Conservation (phyloP, 2,797 vertebrate genomes). For the Siniperca scherzeri region DNA sequence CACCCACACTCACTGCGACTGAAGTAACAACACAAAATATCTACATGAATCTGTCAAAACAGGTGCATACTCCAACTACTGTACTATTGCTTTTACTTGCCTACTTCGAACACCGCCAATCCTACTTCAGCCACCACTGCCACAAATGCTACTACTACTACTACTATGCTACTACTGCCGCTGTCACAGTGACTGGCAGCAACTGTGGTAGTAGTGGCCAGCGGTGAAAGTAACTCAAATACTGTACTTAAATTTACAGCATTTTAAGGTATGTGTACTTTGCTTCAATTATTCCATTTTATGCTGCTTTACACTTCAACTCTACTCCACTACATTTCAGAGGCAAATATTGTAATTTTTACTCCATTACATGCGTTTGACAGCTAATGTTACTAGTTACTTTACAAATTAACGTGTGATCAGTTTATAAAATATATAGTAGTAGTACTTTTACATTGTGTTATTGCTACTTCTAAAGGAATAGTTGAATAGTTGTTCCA, state of each 20-base stretch:
- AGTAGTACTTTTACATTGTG: neutral
- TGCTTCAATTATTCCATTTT: neutral
- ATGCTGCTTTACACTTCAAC: neutral
- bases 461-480: neutral
- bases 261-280: neutral
- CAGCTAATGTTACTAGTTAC: neutral
- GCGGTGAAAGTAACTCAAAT: neutral
- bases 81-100: neutral
- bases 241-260: neutral
- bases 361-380: neutral
- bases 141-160: neutral
- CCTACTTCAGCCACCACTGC: neutral
- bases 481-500: neutral
- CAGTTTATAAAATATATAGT: neutral
- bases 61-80: neutral
- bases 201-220: neutral
- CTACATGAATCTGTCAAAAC: neutral
- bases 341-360: neutral
- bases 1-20: conserved; percentile 14
- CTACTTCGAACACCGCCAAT: rapidly evolving
- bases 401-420: neutral
- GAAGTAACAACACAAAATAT: conserved; percentile 3
- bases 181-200: neutral
- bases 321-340: neutral
- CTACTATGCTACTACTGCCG: neutral